phyloP scores from a whole-genome alignment of 2,113 vertebrate genomes.

The Solenodon paradoxus region DNA sequence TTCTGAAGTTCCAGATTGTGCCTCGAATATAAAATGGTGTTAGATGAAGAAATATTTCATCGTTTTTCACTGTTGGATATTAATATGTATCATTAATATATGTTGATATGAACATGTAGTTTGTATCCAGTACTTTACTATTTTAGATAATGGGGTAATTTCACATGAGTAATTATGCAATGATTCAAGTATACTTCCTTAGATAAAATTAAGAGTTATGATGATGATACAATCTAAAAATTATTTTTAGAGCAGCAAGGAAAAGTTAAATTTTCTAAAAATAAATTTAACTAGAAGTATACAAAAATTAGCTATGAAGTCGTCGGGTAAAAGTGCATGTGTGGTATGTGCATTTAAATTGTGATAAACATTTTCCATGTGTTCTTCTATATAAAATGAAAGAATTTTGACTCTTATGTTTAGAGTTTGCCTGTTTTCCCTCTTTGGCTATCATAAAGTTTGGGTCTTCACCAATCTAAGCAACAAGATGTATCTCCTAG shows the following conservation, averaged over 20 bases:
- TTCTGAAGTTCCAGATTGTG: no score
- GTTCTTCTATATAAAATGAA: neutral
- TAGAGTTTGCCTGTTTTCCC: neutral
- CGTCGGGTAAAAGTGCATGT: neutral
- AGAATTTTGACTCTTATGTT: constrained; percentile 27
- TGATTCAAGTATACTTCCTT: neutral
- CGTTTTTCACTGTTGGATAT: neutral
- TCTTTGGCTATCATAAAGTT: constrained; percentile 1
- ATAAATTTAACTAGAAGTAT: neutral
- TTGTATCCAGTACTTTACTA: neutral
- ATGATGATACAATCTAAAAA: neutral
- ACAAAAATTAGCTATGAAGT: neutral
- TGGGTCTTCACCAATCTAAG: neutral
- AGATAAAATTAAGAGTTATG: neutral
- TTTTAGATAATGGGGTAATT: neutral
- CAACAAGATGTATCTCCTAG: neutral
- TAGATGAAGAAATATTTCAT: neutral
- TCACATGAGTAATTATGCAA: neutral
- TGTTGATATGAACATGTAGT: neutral
- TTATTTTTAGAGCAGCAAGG: neutral
- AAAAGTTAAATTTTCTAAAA: neutral
- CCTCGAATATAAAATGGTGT: no score
- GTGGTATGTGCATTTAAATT: neutral
- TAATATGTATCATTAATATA: neutral
- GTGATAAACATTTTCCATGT: neutral